Percentiles rank a stretch among this genome's conserved stretches.
phyloP scores from a whole-genome alignment of 2,888 invertebrate species.

The Orthosia gothica region DNA sequence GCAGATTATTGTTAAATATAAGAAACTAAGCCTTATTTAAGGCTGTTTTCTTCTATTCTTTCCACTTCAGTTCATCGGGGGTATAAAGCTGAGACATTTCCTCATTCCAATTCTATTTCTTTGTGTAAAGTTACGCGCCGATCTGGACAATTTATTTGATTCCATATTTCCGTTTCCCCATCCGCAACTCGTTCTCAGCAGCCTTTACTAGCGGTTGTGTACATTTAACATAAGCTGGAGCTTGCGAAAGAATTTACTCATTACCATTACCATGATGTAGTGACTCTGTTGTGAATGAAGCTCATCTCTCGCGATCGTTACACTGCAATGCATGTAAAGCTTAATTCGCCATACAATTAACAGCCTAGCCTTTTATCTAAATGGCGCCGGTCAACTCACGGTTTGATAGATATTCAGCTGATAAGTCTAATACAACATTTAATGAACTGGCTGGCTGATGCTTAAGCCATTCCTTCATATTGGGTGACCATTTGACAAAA shows the following conservation, averaged over 20 bases:
- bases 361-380: no score
- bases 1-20: no score
- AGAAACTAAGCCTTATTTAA: background rate
- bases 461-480: no score
- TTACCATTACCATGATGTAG: constrained; percentile 45
- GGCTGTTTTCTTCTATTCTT: background rate
- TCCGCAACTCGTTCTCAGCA: background rate
- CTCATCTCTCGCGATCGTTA: background rate
- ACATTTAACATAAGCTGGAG: constrained; percentile 40
- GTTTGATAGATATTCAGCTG: no score
- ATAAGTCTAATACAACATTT: no score
- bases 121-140: constrained; percentile 9
- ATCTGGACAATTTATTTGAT: constrained; percentile 19
- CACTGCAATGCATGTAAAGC: background rate
- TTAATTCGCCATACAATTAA: no score
- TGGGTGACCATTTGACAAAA: no score
- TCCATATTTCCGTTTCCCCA: constrained; percentile 2
- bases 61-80: constrained; percentile 5
- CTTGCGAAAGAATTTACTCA: constrained; percentile 20
- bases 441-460: no score
- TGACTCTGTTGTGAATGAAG: constrained; percentile 1
- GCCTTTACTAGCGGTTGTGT: background rate
- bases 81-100: constrained; percentile 10
- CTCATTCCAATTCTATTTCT: constrained; percentile 19
- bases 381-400: no score